Evolutionary conservation across 2,797 vertebrate genomes (phyloP).

Genomic region (Sebastes trivittatus): DNA sequence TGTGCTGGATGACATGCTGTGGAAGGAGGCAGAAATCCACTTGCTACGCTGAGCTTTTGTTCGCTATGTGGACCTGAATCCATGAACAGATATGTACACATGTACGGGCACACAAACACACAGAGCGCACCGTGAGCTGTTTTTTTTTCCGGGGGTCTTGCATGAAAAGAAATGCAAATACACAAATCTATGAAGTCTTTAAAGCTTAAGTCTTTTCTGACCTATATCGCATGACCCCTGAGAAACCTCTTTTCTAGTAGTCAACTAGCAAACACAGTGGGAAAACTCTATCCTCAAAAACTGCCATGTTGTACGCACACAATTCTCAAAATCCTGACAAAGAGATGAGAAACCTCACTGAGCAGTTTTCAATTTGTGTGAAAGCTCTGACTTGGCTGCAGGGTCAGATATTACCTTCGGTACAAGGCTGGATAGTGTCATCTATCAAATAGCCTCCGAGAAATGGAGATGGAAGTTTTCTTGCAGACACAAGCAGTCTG

Average conservation of each 20-base stretch:
- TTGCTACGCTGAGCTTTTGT: slow-evolving; percentile 38
- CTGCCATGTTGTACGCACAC: background rate
- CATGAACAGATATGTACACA: slow-evolving; percentile 16
- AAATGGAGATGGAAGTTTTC: slow-evolving; percentile 51
- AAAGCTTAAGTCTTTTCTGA: slow-evolving; percentile 26
- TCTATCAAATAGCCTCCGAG: slow-evolving; percentile 35
- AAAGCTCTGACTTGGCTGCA: slow-evolving; percentile 31
- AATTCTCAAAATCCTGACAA: slow-evolving; percentile 3
- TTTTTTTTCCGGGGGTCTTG: background rate
- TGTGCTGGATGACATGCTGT: slow-evolving; percentile 27
- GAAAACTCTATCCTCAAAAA: background rate
- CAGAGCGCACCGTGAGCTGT: background rate
- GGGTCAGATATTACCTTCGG: slow-evolving; percentile 43
- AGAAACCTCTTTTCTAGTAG: background rate
- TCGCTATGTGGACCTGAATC: slow-evolving; percentile 28
- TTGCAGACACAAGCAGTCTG: slow-evolving; percentile 60
- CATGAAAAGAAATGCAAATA: slow-evolving; percentile 4
- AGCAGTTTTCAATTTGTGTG: slow-evolving; percentile 42
- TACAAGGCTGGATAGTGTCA: slow-evolving; percentile 16
- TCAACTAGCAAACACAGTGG: background rate
- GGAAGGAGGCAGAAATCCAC: slow-evolving; percentile 30
- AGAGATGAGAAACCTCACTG: slow-evolving; percentile 11
- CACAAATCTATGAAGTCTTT: slow-evolving; percentile 2
- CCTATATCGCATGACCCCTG: slow-evolving; percentile 8
- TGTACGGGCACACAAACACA: slow-evolving; percentile 2